Percentiles rank a stretch among this genome's conserved stretches.
phyloP scores from a whole-genome alignment of 1,140 invertebrate genomes.

The Cryptotermes secundus region DNA sequence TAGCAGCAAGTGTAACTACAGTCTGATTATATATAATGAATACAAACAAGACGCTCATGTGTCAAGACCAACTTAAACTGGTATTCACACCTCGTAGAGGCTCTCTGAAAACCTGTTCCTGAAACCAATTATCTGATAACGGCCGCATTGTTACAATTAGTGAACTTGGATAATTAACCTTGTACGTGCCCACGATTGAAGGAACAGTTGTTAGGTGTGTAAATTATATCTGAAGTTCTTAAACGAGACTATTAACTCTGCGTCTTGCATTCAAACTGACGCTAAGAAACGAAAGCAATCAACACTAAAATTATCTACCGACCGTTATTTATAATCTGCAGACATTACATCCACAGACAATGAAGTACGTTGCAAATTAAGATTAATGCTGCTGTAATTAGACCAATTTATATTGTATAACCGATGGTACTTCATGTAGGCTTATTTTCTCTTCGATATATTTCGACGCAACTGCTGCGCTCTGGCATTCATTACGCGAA shows the following conservation, averaged over 20 bases:
- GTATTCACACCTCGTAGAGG: background rate
- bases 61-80: background rate
- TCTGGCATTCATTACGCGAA: too few species aligned
- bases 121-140: constrained; percentile 30
- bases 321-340: too few species aligned
- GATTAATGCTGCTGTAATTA: too few species aligned
- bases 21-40: background rate
- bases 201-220: background rate
- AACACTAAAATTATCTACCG: too few species aligned
- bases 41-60: background rate
- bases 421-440: too few species aligned
- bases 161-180: constrained; percentile 29
- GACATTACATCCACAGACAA: too few species aligned
- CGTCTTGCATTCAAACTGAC: background rate
- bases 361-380: too few species aligned
- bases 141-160: constrained; percentile 26
- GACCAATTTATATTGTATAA: too few species aligned
- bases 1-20: background rate
- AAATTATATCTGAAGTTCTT: constrained; percentile 1
- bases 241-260: background rate
- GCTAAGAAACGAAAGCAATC: background rate
- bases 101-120: constrained; percentile 21
- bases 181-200: constrained; percentile 25
- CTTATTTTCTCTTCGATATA: too few species aligned
- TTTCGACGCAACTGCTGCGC: too few species aligned